A percentile compares a stretch with the other conserved stretches of the same genome.
phyloP scores from a whole-genome alignment of 2,113 vertebrate species.

The Onychostoma macrolepis region DNA sequence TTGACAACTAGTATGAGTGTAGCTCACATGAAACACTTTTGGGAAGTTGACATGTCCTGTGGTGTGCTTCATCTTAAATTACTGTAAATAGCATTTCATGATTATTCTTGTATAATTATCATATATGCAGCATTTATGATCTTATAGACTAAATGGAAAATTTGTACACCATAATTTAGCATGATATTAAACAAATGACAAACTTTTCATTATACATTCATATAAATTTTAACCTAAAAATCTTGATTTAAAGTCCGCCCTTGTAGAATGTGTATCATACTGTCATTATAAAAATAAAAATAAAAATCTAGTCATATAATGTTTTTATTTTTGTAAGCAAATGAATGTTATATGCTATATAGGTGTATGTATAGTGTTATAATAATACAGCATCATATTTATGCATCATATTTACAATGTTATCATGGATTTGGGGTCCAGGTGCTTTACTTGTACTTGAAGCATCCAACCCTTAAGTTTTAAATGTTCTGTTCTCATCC shows the following conservation, averaged over 20 bases:
- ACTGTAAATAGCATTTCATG: neutral
- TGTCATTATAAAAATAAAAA: neutral
- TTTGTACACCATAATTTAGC: neutral
- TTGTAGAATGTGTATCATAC: neutral
- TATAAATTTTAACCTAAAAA: neutral
- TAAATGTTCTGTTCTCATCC: slow-evolving; percentile 25
- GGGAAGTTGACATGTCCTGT: neutral
- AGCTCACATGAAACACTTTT: slow-evolving; percentile 9
- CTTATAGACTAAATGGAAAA: neutral
- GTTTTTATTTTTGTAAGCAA: neutral
- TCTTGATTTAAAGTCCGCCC: neutral
- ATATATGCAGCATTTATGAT: neutral
- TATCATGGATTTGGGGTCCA: neutral
- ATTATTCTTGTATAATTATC: neutral
- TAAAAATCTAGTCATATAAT: too few relatives aligned
- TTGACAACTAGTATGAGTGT: neutral
- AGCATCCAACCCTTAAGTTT: neutral
- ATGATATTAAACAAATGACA: neutral
- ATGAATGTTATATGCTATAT: neutral
- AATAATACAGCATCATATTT: neutral
- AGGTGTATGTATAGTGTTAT: neutral
- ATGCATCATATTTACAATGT: neutral
- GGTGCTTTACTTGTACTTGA: neutral
- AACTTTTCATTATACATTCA: neutral
- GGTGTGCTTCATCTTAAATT: neutral